These are phyloP conservation scores for Atta texana DNA, from an alignment of 1,140 invertebrate species.

Conservation along the genomic window DNA sequence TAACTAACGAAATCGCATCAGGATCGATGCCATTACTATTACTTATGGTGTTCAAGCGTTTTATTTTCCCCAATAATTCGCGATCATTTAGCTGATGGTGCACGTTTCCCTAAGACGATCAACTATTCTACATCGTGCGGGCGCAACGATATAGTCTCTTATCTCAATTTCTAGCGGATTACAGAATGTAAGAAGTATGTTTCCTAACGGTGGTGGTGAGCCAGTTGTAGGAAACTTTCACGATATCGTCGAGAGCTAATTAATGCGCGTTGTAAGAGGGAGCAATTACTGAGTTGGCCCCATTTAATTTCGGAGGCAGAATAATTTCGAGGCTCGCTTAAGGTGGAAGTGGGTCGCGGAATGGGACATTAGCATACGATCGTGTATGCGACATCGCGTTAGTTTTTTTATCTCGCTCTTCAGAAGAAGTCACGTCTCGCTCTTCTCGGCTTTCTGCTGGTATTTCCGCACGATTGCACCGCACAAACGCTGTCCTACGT, in stretches of 20 bases:
- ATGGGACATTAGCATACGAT: slow-evolving; percentile 69
- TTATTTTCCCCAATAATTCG: slow-evolving; percentile 24
- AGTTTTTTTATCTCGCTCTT: slow-evolving; percentile 48
- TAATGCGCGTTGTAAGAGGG: slow-evolving; percentile 75
- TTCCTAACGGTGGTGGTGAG: slow-evolving; percentile 50
- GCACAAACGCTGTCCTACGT: slow-evolving; percentile 18
- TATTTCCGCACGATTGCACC: slow-evolving; percentile 41
- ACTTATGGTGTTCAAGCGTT: not conserved
- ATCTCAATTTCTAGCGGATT: slow-evolving; percentile 49
- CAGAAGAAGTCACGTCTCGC: slow-evolving; percentile 36
- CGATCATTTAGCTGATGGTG: slow-evolving; percentile 12
- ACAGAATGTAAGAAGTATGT: slow-evolving; percentile 71
- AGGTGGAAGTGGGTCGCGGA: slow-evolving; percentile 65
- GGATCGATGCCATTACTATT: not conserved
- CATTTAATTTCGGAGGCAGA: slow-evolving; percentile 73
- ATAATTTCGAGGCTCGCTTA: slow-evolving; percentile 57
- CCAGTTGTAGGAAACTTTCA: slow-evolving; percentile 72
- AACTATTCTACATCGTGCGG: slow-evolving; percentile 26
- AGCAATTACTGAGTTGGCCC: slow-evolving; percentile 69
- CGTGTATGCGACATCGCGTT: slow-evolving; percentile 36
- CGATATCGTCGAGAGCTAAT: slow-evolving; percentile 76
- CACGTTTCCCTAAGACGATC: slow-evolving; percentile 21
- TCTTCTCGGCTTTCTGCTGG: slow-evolving; percentile 23
- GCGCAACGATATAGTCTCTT: slow-evolving; percentile 22
- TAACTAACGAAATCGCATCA: slow-evolving; percentile 12